Conservation (phyloP, 2,888 invertebrate genomes). For the Vesta saturnalis region DNA sequence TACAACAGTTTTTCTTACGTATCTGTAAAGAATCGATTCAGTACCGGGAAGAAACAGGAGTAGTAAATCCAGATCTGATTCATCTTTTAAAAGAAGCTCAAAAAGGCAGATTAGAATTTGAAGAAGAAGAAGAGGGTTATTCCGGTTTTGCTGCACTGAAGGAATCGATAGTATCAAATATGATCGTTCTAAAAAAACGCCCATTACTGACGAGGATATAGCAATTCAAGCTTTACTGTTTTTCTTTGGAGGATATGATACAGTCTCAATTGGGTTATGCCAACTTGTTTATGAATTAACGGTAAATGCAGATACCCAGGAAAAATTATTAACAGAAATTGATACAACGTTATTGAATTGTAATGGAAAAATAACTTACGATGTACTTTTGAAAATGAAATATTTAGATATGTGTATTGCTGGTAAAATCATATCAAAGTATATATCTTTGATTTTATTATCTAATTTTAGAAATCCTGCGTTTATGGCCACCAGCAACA, state of each 20-base stretch:
- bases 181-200: background rate
- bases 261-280: background rate
- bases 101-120: background rate
- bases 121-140: background rate
- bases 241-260: slow-evolving; percentile 11
- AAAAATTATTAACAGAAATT: slow-evolving; percentile 5
- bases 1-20: background rate
- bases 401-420: slow-evolving; percentile 17
- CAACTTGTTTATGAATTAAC: background rate
- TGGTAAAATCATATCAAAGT: background rate
- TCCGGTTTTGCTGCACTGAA: slow-evolving; percentile 3
- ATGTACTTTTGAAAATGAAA: background rate
- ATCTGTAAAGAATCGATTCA: slow-evolving; percentile 7
- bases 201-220: slow-evolving; percentile 10
- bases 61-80: background rate
- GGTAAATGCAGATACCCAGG: background rate
- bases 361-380: slow-evolving; percentile 9
- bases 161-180: background rate
- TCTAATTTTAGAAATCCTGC: slow-evolving; percentile 59
- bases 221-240: background rate
- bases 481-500: slow-evolving; percentile 63
- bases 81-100: slow-evolving; percentile 9
- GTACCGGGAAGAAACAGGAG: background rate
- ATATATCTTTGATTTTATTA: background rate
- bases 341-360: background rate